Evolutionary conservation across 37 sponge, comb jelly and placozoan species (phyloP).

Genomic region (Hexactinellida sp.): DNA sequence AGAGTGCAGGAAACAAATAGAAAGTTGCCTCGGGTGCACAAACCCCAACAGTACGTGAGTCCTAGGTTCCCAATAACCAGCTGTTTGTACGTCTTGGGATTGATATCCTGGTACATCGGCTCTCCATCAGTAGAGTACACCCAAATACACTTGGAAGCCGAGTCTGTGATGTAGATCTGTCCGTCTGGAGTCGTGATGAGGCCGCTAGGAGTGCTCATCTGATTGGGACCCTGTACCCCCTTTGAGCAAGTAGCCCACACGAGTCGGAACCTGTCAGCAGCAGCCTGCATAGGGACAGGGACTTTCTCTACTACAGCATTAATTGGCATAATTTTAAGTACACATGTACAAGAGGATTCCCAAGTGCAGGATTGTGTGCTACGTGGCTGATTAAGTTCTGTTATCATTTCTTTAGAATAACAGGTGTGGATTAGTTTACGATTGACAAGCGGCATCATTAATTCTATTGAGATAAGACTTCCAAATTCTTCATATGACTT

Average conservation of each 20-base stretch:
- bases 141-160: background rate
- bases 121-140: constrained; percentile 3
- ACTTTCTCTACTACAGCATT: background rate
- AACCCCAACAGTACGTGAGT: background rate
- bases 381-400: background rate
- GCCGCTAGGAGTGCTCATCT: background rate
- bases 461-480: background rate
- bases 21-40: background rate
- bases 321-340: background rate
- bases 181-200: background rate
- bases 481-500: background rate
- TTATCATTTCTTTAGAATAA: background rate
- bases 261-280: background rate
- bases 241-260: background rate
- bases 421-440: background rate
- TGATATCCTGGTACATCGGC: constrained; percentile 13
- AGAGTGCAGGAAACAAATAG: background rate
- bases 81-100: background rate
- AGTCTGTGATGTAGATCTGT: background rate
- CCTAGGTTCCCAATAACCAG: background rate
- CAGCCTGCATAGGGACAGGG: background rate
- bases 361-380: background rate
- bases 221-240: background rate
- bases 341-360: background rate
- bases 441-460: background rate